A percentile compares a stretch with the other conserved stretches of the same genome.
These are phyloP conservation scores for Leucozona laternaria DNA, from an alignment of 2,888 invertebrate genomes.

Conservation along the genomic window DNA sequence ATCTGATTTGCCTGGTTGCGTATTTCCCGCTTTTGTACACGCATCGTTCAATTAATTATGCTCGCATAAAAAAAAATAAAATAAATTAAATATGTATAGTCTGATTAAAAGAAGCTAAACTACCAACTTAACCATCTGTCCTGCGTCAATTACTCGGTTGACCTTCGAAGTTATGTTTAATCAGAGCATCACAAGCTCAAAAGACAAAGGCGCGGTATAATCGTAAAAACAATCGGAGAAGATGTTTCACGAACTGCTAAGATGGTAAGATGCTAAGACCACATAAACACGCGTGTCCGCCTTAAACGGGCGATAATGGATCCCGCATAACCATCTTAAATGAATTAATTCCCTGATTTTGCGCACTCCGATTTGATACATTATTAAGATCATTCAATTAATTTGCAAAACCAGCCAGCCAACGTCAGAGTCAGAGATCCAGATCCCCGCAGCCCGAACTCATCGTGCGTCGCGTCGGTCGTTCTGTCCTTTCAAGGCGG, in stretches of 20 bases:
- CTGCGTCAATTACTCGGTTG: constrained; percentile 50
- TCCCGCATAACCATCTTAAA: constrained; percentile 71
- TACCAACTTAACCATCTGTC: constrained; percentile 51
- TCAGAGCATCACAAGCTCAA: constrained; percentile 30
- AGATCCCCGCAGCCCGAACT: too few relatives aligned
- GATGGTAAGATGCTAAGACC: constrained; percentile 35
- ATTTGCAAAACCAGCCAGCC: constrained; percentile 50
- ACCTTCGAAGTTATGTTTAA: constrained; percentile 69
- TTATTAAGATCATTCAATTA: constrained; percentile 75
- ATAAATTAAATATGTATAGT: not conserved
- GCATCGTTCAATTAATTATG: constrained; percentile 15
- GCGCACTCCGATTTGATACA: constrained; percentile 68
- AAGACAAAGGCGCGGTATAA: constrained; percentile 37
- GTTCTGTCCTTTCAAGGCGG: constrained; percentile 17
- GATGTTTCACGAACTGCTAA: constrained; percentile 53
- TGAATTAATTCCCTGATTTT: constrained; percentile 70
- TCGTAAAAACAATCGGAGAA: constrained; percentile 57
- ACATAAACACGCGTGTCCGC: constrained; percentile 65
- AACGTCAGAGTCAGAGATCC: not conserved
- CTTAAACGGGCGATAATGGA: constrained; percentile 71
- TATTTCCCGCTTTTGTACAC: not conserved
- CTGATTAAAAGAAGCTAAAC: constrained; percentile 42
- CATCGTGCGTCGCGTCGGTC: not conserved
- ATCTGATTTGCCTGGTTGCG: not conserved
- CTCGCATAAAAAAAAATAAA: not conserved